Base-by-base conservation (phyloP, 1,140 invertebrate species). In the Drosophila busckii region DNA sequence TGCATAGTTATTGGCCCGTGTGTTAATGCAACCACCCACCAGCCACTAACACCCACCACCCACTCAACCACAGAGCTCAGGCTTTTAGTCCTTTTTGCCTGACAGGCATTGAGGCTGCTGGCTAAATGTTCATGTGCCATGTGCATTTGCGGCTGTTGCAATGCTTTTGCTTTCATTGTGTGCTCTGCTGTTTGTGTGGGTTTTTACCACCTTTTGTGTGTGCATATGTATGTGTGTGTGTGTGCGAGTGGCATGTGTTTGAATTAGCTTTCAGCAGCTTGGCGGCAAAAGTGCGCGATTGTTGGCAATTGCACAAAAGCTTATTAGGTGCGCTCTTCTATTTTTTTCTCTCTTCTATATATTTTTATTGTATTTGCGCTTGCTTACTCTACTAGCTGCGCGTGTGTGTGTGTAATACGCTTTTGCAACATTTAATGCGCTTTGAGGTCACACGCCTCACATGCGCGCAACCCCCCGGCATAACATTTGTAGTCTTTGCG, bases 1-100 rank as follows among this genome's bases (percentile, higher is more conserved):
- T 82, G 75, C 75, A 82, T 82, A 82, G 65, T 82, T 82, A 82
- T 82, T 82, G 75, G 75, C 69, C 75, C 75, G 80, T 75, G 75
- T 75, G 75, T 70, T 82, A 82, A 82, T 82, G 64, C 75, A 69
- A n/a, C 23, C 48, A 49, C 54, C 50, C 59, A 31, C 46, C 22
- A 31, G n/a, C 29, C 23, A 10, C 25, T 25, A 17, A 4, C 31
- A 16, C 40, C 35, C 28, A 12, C 15, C 15, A 44, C 25, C 35
- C 22, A 46, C 31, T 38, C 28, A n/a, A n/a, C n/a, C n/a, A n/a
- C n/a, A n/a, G n/a, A n/a, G n/a, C n/a, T n/a, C n/a, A n/a, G n/a
- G n/a, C n/a, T n/a, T n/a, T n/a, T n/a, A n/a, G n/a, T n/a, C n/a
- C n/a, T n/a, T n/a, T n/a, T n/a, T n/a, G n/a, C n/a, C n/a, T n/a